These are phyloP conservation scores for Uloborus diversus DNA, from an alignment of 1,140 invertebrate genomes.

Conservation along the genomic window DNA sequence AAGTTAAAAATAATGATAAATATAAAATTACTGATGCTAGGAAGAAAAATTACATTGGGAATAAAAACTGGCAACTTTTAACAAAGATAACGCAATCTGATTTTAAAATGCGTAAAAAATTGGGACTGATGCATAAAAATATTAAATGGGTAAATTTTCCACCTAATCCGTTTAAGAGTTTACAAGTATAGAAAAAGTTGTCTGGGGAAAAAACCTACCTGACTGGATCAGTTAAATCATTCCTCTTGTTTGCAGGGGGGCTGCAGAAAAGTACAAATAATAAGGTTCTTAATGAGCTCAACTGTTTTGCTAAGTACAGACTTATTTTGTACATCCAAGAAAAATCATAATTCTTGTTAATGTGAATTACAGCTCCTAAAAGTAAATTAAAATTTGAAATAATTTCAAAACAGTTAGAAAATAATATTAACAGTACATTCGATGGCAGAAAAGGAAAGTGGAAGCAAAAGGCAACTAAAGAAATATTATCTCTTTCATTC, in stretches of 20 bases:
- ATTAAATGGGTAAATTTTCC: too few relatives aligned
- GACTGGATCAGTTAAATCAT: constrained; percentile 77
- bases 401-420: constrained; percentile 9
- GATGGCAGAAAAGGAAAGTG: too few relatives aligned
- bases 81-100: too few relatives aligned
- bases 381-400: constrained; percentile 27
- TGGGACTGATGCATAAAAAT: too few relatives aligned
- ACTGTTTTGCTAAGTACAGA: constrained; percentile 76
- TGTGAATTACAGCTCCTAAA: constrained; percentile 62
- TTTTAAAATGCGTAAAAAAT: too few relatives aligned
- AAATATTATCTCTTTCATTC: too few relatives aligned
- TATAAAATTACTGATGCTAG: too few relatives aligned
- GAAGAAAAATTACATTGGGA: neutral
- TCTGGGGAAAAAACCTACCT: constrained; percentile 66
- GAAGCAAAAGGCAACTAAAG: too few relatives aligned
- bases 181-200: neutral
- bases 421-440: constrained; percentile 10
- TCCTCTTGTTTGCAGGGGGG: constrained; percentile 76
- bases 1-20: too few relatives aligned
- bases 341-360: constrained; percentile 77
- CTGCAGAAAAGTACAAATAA: constrained; percentile 94
- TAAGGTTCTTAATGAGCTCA: constrained; percentile 79
- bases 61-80: neutral
- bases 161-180: too few relatives aligned
- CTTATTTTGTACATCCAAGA: constrained; percentile 85